Percentiles rank a stretch among this genome's conserved stretches.
These are phyloP conservation scores for Plebejus anna DNA, from an alignment of 2,888 invertebrate genomes.

Conservation along the genomic window DNA sequence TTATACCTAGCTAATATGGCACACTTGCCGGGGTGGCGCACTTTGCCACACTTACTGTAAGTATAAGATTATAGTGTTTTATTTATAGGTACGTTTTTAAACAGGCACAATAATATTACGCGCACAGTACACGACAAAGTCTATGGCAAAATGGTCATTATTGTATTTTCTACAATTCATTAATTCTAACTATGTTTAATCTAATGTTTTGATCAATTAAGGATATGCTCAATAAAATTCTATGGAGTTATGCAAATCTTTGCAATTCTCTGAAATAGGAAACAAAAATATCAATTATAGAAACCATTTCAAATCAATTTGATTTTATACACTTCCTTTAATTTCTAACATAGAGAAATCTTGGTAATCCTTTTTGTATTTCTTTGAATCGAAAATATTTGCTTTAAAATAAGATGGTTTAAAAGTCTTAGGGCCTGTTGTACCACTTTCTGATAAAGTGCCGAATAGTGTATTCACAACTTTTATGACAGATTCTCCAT, in stretches of 20 bases:
- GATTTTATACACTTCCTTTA: neutral
- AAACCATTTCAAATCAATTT: constrained; percentile 8
- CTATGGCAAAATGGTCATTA: neutral
- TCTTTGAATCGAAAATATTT: too few species aligned
- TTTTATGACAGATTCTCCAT: too few species aligned
- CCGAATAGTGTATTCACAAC: too few species aligned
- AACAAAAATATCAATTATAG: neutral
- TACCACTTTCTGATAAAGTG: too few species aligned
- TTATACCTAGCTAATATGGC: too few species aligned
- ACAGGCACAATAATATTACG: neutral
- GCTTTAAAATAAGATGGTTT: too few species aligned
- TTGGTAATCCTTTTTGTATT: neutral
- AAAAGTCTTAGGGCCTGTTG: too few species aligned
- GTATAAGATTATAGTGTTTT: too few species aligned
- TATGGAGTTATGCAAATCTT: neutral
- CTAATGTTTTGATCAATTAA: neutral
- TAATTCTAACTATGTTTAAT: neutral
- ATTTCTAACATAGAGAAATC: neutral
- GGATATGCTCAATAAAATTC: neutral
- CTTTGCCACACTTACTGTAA: too few species aligned
- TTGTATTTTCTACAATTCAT: neutral
- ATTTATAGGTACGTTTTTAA: neutral
- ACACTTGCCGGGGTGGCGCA: too few species aligned
- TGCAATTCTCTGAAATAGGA: constrained; percentile 1
- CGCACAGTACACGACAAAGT: neutral